Base-by-base conservation (phyloP, 1,140 invertebrate species). In the Cylas formicarius region DNA sequence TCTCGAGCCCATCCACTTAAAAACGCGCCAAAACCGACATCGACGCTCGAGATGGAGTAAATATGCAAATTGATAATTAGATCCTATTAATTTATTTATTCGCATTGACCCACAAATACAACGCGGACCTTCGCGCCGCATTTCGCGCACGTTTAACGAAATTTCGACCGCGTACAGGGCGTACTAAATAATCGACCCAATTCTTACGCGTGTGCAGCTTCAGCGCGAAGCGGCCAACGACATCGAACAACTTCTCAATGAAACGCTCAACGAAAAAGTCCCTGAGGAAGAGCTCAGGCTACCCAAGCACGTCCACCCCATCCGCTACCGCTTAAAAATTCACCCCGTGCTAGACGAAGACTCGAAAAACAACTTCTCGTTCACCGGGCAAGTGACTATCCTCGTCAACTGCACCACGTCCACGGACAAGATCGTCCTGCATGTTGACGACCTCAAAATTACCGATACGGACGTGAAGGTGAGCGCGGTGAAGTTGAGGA, bases 171-270 rank as follows among this genome's bases (percentile, higher is more conserved):
- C n/a, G n/a, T n/a, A n/a, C n/a, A n/a, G n/a, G n/a, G n/a, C n/a
- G n/a, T n/a, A n/a, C n/a, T n/a, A n/a, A n/a, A n/a, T n/a, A n/a
- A n/a, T n/a, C n/a, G n/a, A n/a, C n/a, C n/a, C n/a, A n/a, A n/a
- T n/a, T n/a, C n/a, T n/a, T n/a, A n/a, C n/a, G n/a, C n/a, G n/a
- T n/a, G n/a, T n/a, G n/a, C n/a, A 57, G 55, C 26, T 57, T 3
- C 48, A 49, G 43, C 46, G 35, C 18, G 55, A 54, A 34, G 31
- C 6, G 34, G 14, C 36, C 16, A 56, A 52, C 31, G 60, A 62
- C 23, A 58, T 62, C 7, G 60, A 62, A 44, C 44, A 53, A 42
- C 45, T 61, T 8, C 31, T 63, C 5, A 61, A 61, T 18, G 53
- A 63, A 31, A 55, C 54, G 2, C 49, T 63, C n/a, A 55, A 59